These are phyloP conservation scores for Solen grandis DNA, from an alignment of 1,140 invertebrate genomes.

Conservation along the genomic window DNA sequence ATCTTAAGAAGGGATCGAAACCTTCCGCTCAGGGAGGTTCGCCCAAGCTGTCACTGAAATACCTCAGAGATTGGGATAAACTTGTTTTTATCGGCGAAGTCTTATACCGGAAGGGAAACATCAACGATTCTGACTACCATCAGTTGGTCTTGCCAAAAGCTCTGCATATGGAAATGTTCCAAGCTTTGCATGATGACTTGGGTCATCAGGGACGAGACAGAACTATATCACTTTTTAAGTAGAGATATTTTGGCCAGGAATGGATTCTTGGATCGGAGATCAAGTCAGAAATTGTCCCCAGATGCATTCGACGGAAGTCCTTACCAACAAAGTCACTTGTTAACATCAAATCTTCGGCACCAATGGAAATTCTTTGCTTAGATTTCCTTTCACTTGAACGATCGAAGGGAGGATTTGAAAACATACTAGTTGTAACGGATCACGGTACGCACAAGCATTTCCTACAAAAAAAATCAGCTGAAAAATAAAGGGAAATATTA, in stretches of 20 bases:
- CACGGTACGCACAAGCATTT: background rate
- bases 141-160: constrained; percentile 11
- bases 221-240: background rate
- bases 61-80: no score
- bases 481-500: no score
- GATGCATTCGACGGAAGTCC: constrained; percentile 1
- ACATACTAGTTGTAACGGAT: constrained; percentile 1
- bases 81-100: constrained; percentile 28
- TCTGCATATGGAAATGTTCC: background rate
- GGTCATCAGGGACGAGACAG: constrained; percentile 23
- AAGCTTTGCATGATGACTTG: no score
- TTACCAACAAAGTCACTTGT: background rate
- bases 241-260: constrained; percentile 26
- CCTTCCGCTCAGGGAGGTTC: background rate
- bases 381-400: background rate
- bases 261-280: background rate
- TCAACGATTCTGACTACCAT: background rate
- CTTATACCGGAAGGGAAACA: background rate
- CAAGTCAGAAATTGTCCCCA: background rate
- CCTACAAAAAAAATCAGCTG: background rate
- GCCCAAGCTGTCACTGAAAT: background rate
- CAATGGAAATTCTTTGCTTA: constrained; percentile 8
- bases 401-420: no score
- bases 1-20: background rate
- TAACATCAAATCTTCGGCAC: background rate